Evolutionary conservation across 2,113 vertebrate species (phyloP).

Genomic region (Planiliza haematocheilus): DNA sequence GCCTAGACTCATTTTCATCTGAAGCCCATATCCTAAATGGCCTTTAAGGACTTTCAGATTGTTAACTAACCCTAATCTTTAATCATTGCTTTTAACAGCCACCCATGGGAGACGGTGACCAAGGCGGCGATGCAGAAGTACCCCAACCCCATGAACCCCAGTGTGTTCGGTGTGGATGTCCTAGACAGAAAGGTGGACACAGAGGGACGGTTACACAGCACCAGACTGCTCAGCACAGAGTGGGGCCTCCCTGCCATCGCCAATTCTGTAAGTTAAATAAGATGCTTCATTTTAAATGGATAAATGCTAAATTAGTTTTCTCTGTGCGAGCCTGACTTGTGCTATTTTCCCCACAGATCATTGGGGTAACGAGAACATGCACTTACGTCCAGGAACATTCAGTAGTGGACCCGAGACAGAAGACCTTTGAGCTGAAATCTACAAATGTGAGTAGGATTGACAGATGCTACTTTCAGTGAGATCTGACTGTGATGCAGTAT

Average conservation of each 20-base stretch:
- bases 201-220: constrained; percentile 92
- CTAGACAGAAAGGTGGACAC: constrained; percentile 88
- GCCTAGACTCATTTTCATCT: neutral
- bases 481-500: no score
- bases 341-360: constrained; percentile 83
- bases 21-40: no score
- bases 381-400: constrained; percentile 96
- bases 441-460: constrained; percentile 88
- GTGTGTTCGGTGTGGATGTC: constrained; percentile 95
- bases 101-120: constrained; percentile 97
- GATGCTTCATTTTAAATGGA: neutral
- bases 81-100: constrained; percentile 80
- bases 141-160: constrained; percentile 97
- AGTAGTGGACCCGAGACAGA: constrained; percentile 91
- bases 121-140: constrained; percentile 99
- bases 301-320: neutral
- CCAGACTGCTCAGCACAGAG: constrained; percentile 94
- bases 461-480: neutral
- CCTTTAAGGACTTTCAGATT: neutral
- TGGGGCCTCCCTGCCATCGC: constrained; percentile 96
- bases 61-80: neutral
- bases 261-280: constrained; percentile 86
- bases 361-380: constrained; percentile 90
- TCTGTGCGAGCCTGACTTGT: neutral
- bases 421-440: constrained; percentile 93